A percentile compares a stretch with the other conserved stretches of the same genome.
phyloP scores from a whole-genome alignment of 2,797 vertebrate genomes.

The Lagocephalus sceleratus region DNA sequence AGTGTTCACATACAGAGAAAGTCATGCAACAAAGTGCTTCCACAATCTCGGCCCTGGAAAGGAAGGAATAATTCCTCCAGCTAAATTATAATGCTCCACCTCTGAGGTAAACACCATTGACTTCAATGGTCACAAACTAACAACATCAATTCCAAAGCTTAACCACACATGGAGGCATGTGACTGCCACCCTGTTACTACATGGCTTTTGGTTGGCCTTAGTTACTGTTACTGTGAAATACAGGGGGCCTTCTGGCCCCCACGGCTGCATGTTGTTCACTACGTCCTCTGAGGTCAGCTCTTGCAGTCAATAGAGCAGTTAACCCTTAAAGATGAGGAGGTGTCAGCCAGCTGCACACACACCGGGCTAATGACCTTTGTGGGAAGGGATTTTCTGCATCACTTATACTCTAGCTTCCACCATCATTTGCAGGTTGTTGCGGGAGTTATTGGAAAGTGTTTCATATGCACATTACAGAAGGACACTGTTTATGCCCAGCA shows the following conservation, averaged over 20 bases:
- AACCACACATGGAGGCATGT: slow-evolving; percentile 24
- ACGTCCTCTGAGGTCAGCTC: slow-evolving; percentile 54
- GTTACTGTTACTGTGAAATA: slow-evolving; percentile 34
- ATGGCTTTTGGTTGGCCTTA: slow-evolving; percentile 10
- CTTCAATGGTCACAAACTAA: slow-evolving; percentile 35
- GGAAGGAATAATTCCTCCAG: slow-evolving; percentile 24
- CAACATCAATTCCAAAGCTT: slow-evolving; percentile 24
- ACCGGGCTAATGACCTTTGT: slow-evolving; percentile 41
- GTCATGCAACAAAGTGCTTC: slow-evolving; percentile 14
- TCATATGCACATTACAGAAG: slow-evolving; percentile 21
- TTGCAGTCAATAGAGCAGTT: slow-evolving; percentile 40
- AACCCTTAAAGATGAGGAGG: slow-evolving; percentile 33
- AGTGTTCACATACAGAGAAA: slow-evolving; percentile 34
- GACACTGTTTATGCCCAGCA: slow-evolving; percentile 20
- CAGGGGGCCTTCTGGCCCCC: slow-evolving; percentile 29
- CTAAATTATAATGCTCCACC: slow-evolving; percentile 23
- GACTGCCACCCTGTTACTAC: slow-evolving; percentile 30
- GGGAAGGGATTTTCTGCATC: slow-evolving; percentile 18
- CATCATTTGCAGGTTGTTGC: slow-evolving; percentile 51
- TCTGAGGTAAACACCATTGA: slow-evolving; percentile 57
- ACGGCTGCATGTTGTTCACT: slow-evolving; percentile 39
- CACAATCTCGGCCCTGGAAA: slow-evolving; percentile 41
- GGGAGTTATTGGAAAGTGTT: slow-evolving; percentile 44
- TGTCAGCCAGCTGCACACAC: slow-evolving; percentile 21
- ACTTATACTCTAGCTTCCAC: slow-evolving; percentile 28